A percentile compares a stretch with the other conserved stretches of the same genome.
These are phyloP conservation scores for Oreochromis tanganicae DNA, from an alignment of 2,113 vertebrate species.

Conservation along the genomic window DNA sequence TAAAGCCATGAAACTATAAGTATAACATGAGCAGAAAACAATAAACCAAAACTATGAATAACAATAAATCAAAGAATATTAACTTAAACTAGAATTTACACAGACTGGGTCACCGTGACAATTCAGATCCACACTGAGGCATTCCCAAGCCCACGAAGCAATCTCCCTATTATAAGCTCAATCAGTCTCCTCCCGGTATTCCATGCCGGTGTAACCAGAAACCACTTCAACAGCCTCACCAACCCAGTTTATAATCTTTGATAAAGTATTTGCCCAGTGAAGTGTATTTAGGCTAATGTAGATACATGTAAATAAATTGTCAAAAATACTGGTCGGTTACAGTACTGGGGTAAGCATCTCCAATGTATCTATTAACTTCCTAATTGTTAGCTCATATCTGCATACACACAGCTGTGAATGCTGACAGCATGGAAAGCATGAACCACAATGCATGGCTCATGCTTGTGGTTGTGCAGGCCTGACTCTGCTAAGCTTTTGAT, in stretches of 20 bases:
- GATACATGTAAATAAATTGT: background rate
- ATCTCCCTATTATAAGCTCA: background rate
- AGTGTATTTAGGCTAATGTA: background rate
- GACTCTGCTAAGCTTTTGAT: background rate
- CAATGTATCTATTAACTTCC: background rate
- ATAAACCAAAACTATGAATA: background rate
- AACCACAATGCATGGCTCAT: background rate
- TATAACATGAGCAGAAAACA: background rate
- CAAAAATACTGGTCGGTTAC: background rate
- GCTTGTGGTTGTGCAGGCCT: background rate
- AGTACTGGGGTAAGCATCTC: background rate
- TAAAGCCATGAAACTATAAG: background rate
- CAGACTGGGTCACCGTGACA: background rate
- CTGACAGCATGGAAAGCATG: background rate
- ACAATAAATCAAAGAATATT: background rate
- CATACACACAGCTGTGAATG: background rate
- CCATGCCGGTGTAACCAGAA: background rate
- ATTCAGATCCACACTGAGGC: background rate
- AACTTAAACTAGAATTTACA: background rate
- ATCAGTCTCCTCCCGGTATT: background rate
- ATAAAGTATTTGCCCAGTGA: background rate
- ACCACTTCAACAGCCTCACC: background rate
- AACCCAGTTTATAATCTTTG: background rate
- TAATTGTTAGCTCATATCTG: background rate
- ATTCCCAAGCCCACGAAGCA: background rate